These are phyloP conservation scores for Pyrgilauda ruficollis DNA, from an alignment of 2,113 vertebrate species.

Conservation along the genomic window DNA sequence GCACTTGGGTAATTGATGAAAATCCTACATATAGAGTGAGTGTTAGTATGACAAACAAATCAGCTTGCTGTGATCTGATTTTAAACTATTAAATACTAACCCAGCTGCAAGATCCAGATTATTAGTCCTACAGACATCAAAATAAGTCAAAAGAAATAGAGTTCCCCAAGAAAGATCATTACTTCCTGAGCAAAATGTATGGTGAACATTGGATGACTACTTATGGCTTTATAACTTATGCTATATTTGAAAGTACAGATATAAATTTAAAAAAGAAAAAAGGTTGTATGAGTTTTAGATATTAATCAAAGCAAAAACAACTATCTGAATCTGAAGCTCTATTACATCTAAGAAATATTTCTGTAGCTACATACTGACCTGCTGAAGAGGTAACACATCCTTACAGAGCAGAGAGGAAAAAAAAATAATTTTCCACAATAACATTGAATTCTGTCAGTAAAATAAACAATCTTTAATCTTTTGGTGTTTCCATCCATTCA, in stretches of 20 bases:
- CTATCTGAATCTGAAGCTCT: background rate
- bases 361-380: background rate
- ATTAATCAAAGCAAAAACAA: background rate
- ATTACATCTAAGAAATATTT: background rate
- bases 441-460: background rate
- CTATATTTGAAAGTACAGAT: background rate
- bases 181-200: background rate
- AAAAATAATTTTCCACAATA: background rate
- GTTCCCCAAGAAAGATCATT: background rate
- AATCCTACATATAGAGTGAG: background rate
- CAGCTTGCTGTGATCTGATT: background rate
- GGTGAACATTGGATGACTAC: background rate
- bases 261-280: background rate
- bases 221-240: background rate
- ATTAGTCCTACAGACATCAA: background rate
- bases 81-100: background rate
- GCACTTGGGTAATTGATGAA: constrained; percentile 1
- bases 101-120: background rate
- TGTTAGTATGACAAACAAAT: background rate
- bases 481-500: background rate
- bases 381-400: background rate
- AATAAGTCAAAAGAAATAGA: background rate
- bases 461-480: background rate
- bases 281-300: background rate
- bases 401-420: background rate